Base-by-base conservation (phyloP, 1,140 invertebrate genomes). In the Hylaeus anthracinus region DNA sequence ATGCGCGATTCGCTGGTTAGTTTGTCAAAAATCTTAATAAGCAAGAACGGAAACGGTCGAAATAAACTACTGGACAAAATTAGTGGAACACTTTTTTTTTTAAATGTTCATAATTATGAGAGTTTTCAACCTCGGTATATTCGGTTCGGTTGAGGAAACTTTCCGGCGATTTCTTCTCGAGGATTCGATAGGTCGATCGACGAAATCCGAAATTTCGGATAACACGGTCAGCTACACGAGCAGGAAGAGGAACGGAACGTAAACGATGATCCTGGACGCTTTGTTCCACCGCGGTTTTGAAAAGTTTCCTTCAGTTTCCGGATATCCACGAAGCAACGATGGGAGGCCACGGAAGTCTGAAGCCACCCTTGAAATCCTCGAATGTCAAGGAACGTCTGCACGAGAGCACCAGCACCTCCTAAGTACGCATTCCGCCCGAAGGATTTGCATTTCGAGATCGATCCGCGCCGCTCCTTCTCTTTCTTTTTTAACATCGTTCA, bases 301-400 rank as follows among this genome's bases (percentile, higher is more conserved):
- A 77, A 63, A 63, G 39, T 51, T 60, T 15, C 41, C 53, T 51
- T 41, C 14, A 6, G 14, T 26, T 26, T 9, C 10, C 55, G 12
- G 51, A 10, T 12, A 51, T 39, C 41, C 39, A 48, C 15, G 39
- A 72, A 41, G 53, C 8, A 39, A 58, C 58, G 45, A 58, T 74
- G 66, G 70, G 53, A 51, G 53, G 56, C 73, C 26, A 72, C 14
- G 48, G 72, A 76, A 64, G 15, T 55, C 69, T 73, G 77, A 77
- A 84, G 72, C 79, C 71, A 63, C 37, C 64, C 66, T 82, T n/a
- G 67, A 84, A 64, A 81, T 80, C 72, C 66, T 80, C 56, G 79
- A 85, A 85, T 71, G 60, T 63, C 60, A 64, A 78, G 80, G 76
- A 86, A 85, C 74, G 83, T 85, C 79, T 85, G 83, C 83, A 82